Base-by-base conservation (phyloP, 2,113 vertebrate genomes). In the Oncorhynchus tshawytscha region DNA sequence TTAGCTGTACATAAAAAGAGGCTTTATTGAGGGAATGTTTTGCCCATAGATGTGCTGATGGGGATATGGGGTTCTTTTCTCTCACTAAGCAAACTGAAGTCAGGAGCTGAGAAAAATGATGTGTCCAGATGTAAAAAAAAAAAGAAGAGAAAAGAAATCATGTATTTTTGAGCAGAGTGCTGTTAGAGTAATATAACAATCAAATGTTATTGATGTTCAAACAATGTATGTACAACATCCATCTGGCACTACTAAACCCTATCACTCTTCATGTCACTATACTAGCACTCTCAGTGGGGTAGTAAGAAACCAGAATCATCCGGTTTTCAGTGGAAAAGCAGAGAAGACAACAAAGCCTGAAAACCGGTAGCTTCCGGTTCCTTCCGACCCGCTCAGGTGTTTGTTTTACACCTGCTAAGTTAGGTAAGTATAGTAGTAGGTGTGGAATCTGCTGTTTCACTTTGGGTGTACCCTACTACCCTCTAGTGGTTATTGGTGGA, bases 61-160 rank as follows among this genome's bases (percentile, higher is more conserved):
- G 62, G 78, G 84, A 54, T 54, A 18, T 54, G 71, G 75, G 79
- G 86, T 62, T 78, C 76, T 85, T 88, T 78, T 88, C 64, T 75
- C 7, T 67, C 77, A 85, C 91, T 92, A 90, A 92, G 89, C 89
- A 92, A 90, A 84, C 76, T 83, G 74, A 88, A 85, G 80, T 82
- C 75, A 81, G 84, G 79, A 79, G 80, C 76, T 86, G 79, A 82
- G n/a, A 82, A 70, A 75, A 72, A 57, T 70, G 80, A 48, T 15
- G 7, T 39, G 51, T 57, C 51, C 18, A 57, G 16, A 20, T 57
- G 18, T 5, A 5, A 20, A 39, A 16, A 16, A 51, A 27, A 27
- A 27, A 2, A 25, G 15, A 51, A 51, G 1, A 31, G 5, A 15
- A 16, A 51, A 22, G 0, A 60, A 22, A 62, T 62, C 6, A 11